Evolutionary conservation across 2,113 vertebrate species (phyloP), one percentile per base, ranked within the genome.

Genomic region (Cathartes aura): DNA sequence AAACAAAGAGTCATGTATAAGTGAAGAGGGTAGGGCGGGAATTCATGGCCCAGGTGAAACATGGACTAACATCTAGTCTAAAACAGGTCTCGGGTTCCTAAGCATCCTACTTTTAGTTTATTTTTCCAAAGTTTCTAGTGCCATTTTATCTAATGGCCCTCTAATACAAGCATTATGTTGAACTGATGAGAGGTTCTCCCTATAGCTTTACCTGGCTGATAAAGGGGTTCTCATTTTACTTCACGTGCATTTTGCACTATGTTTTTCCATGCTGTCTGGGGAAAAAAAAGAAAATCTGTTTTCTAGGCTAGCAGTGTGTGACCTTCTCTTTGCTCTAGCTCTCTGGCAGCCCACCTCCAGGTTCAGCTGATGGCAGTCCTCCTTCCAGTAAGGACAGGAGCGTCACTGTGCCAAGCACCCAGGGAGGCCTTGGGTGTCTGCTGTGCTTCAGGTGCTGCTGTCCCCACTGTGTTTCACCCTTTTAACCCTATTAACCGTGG

Each of bases 1-100:
- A 73, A 89, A 27, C 3, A 43, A 20, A 32, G 14, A 48, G 5
- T 30, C 1, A 1, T 36, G 40, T 43, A 0, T 14, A 68, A 70
- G 30, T 6, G 24, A 62, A 58, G 36, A 56, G 15, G 29, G 30
- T 8, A 26, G 21, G 42, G 1, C 5, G 3, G 56, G 79, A 85
- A 73, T 40, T 42, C 19, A 17, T 6, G 34, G 38, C 27, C 16
- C 42, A 38, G 75, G 34, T 64, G 80, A 84, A 86, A 83, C 0
- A 2, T 26, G 43, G 63, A 19, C 36, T 50, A 34, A 70, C 27
- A 48, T 36, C 30, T 8, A 38, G 38, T 15, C 15, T 45, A 42
- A 87, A 85, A 24, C 4, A 72, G 21, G 32, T 42, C 30, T 66
- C 1, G 1, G 11, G 15, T 52, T 84, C 68, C n/a, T 68, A 67